These are phyloP conservation scores for Montipora cactus DNA, from an alignment of 64 coral and sea anemone genomes.

Conservation along the genomic window DNA sequence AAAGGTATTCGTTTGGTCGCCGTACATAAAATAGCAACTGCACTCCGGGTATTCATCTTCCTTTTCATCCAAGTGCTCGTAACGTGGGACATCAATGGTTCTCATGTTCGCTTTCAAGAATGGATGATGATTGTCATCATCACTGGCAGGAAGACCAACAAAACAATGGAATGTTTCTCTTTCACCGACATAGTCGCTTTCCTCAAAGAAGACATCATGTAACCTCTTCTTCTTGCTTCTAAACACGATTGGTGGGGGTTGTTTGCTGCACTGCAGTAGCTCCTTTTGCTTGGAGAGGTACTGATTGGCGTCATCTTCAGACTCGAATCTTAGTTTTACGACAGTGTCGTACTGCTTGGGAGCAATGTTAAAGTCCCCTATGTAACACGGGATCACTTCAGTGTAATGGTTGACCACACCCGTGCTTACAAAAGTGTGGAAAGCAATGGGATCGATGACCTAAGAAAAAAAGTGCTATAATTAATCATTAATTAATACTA, in stretches of 20 bases:
- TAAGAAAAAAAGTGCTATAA: background rate
- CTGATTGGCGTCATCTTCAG: constrained; percentile 36
- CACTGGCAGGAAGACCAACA: background rate
- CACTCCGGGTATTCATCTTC: background rate
- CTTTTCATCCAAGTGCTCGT: constrained; percentile 38
- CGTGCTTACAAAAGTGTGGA: constrained; percentile 73
- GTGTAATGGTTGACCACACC: constrained; percentile 10
- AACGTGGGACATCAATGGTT: constrained; percentile 37
- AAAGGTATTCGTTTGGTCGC: background rate
- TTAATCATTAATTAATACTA: too few species aligned
- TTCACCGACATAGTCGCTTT: constrained; percentile 10
- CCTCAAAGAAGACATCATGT: constrained; percentile 16
- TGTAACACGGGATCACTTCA: constrained; percentile 50
- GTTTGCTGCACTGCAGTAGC: background rate
- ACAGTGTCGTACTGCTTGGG: constrained; percentile 55
- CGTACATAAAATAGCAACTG: constrained; percentile 39
- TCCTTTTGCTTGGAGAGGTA: constrained; percentile 2
- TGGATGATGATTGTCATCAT: background rate
- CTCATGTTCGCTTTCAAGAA: constrained; percentile 28
- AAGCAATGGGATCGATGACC: constrained; percentile 39
- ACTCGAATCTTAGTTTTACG: constrained; percentile 40
- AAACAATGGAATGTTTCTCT: constrained; percentile 28
- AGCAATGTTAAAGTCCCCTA: constrained; percentile 26
- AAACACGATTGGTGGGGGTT: constrained; percentile 1
- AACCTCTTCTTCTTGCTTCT: constrained; percentile 20